These are phyloP conservation scores for Paralichthys olivaceus DNA, from an alignment of 2,113 vertebrate species.

Conservation along the genomic window DNA sequence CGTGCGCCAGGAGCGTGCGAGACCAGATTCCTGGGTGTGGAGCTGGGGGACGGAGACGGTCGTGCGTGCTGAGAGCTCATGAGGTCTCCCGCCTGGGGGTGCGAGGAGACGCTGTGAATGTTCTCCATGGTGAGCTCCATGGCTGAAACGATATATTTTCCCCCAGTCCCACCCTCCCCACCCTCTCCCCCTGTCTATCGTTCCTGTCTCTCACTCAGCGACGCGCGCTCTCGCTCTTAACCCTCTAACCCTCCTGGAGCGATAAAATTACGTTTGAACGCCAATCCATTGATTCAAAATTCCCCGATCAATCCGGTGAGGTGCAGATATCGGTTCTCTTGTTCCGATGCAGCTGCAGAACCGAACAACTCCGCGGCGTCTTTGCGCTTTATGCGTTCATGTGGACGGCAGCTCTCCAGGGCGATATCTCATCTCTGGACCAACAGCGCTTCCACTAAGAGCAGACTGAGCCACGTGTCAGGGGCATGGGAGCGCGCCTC, in stretches of 20 bases:
- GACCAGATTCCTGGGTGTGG: slow-evolving; percentile 87
- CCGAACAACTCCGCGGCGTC: slow-evolving; percentile 49
- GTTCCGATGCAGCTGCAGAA: slow-evolving; percentile 37
- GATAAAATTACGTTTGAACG: slow-evolving; percentile 77
- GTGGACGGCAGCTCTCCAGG: slow-evolving; percentile 62
- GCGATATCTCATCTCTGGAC: slow-evolving; percentile 77
- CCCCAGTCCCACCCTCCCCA: slow-evolving; percentile 76
- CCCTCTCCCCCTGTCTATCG: slow-evolving; percentile 68
- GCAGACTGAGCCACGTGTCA: slow-evolving; percentile 73
- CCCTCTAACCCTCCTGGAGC: slow-evolving; percentile 66
- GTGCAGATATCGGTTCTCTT: slow-evolving; percentile 43
- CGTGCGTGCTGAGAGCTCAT: slow-evolving; percentile 90
- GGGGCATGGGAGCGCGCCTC: slow-evolving; percentile 71
- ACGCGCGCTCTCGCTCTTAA: slow-evolving; percentile 56
- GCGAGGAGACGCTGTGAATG: slow-evolving; percentile 90
- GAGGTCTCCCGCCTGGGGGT: slow-evolving; percentile 91
- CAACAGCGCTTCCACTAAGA: slow-evolving; percentile 80
- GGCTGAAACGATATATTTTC: slow-evolving; percentile 69
- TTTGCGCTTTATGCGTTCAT: slow-evolving; percentile 48
- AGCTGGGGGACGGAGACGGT: slow-evolving; percentile 83
- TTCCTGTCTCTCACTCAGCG: slow-evolving; percentile 63
- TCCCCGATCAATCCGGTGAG: slow-evolving; percentile 72
- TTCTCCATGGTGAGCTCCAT: slow-evolving; percentile 98
- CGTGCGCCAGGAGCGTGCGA: slow-evolving; percentile 82
- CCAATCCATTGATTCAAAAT: slow-evolving; percentile 84